These are phyloP conservation scores for Caenorhabditis sp. DNA, from an alignment of 2,888 invertebrate species.

Conservation along the genomic window DNA sequence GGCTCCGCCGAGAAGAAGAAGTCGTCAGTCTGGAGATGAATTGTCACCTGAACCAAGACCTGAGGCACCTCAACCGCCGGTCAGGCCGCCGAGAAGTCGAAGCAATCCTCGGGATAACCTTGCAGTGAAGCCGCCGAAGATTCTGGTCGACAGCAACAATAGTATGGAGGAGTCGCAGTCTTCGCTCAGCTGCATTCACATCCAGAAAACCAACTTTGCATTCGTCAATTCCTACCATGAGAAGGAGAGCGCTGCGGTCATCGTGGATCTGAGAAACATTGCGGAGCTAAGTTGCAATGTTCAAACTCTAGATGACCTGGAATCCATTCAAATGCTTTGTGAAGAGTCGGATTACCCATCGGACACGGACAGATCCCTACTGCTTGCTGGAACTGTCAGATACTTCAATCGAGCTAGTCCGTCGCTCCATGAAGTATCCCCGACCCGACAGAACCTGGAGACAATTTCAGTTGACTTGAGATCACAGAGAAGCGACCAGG, in stretches of 20 bases:
- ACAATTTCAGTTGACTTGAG: slow-evolving; percentile 42
- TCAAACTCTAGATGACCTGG: slow-evolving; percentile 71
- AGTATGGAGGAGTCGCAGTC: slow-evolving; percentile 46
- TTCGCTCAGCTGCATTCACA: slow-evolving; percentile 50
- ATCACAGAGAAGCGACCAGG: slow-evolving; percentile 10
- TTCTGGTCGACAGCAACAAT: slow-evolving; percentile 23
- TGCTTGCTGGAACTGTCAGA: slow-evolving; percentile 70
- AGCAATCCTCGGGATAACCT: slow-evolving; percentile 16
- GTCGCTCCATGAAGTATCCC: slow-evolving; percentile 45
- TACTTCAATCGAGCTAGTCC: slow-evolving; percentile 64
- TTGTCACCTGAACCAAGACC: slow-evolving; percentile 34
- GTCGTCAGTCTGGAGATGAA: slow-evolving; percentile 34
- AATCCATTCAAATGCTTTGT: slow-evolving; percentile 79
- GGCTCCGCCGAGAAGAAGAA: slow-evolving; percentile 40
- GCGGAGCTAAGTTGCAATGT: slow-evolving; percentile 45
- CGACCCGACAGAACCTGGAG: slow-evolving; percentile 39
- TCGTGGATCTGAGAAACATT: slow-evolving; percentile 48
- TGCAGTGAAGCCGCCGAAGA: background rate
- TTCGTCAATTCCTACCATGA: slow-evolving; percentile 44
- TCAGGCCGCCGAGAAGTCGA: slow-evolving; percentile 46
- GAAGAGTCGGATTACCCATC: slow-evolving; percentile 78
- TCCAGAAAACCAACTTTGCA: slow-evolving; percentile 55
- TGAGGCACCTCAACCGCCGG: too few relatives aligned
- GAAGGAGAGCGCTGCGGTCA: slow-evolving; percentile 22
- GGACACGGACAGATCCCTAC: slow-evolving; percentile 74